A percentile compares a stretch with the other conserved stretches of the same genome.
Evolutionary conservation across 1,140 invertebrate genomes (phyloP).

Genomic region (Leguminivora glycinivorella): DNA sequence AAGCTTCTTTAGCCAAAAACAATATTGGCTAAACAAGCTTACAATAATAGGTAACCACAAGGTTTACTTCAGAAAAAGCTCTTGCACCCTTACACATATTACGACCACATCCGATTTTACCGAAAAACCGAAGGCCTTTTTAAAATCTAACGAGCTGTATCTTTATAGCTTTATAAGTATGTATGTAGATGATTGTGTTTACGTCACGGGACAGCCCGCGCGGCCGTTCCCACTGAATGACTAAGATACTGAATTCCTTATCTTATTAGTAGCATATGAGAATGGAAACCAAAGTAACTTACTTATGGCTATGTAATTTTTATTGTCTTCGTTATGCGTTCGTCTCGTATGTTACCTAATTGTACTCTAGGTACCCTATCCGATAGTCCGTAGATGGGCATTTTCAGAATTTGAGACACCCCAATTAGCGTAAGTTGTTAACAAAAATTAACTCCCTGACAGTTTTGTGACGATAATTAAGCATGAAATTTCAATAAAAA

Average conservation of each 20-base stretch:
- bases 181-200: background rate
- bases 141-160: background rate
- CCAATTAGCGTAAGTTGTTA: too few species aligned
- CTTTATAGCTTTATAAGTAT: background rate
- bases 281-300: background rate
- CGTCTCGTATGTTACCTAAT: background rate
- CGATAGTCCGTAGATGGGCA: too few species aligned
- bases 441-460: too few species aligned
- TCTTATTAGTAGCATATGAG: background rate
- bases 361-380: too few species aligned
- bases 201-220: conserved; percentile 1
- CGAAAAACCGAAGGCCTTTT: too few species aligned
- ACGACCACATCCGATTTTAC: background rate
- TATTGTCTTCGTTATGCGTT: background rate
- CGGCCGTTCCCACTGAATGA: background rate
- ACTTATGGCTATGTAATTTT: background rate
- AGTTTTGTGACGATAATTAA: too few species aligned
- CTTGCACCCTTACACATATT: too few species aligned
- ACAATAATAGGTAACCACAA: too few species aligned
- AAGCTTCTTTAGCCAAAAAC: background rate
- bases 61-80: too few species aligned
- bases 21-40: too few species aligned
- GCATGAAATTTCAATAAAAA: too few species aligned
- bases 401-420: too few species aligned
- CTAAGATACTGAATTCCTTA: background rate